Conservation (phyloP, 2,888 invertebrate genomes). For the Polyommatus icarus region DNA sequence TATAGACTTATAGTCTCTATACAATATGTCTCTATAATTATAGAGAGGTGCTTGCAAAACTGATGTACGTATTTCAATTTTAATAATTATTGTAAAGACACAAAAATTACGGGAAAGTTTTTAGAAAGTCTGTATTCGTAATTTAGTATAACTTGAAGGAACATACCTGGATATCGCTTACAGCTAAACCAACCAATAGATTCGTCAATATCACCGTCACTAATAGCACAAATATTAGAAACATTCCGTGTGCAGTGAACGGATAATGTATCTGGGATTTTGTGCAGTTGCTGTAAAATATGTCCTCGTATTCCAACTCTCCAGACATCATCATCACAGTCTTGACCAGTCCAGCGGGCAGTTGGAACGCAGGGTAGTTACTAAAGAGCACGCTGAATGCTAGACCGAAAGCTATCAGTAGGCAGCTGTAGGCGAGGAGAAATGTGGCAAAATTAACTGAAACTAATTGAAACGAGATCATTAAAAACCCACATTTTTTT, state of each 20-base stretch:
- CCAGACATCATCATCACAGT: slow-evolving; percentile 95
- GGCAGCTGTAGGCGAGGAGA: slow-evolving; percentile 88
- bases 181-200: slow-evolving; percentile 90
- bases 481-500: not conserved
- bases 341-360: slow-evolving; percentile 84
- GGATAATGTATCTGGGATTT: slow-evolving; percentile 82
- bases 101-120: no score
- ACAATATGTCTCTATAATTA: no score
- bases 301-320: slow-evolving; percentile 91
- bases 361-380: slow-evolving; percentile 86
- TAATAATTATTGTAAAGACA: no score
- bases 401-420: slow-evolving; percentile 89
- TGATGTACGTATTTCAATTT: no score
- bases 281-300: slow-evolving; percentile 83
- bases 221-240: slow-evolving; percentile 87
- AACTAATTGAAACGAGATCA: slow-evolving; percentile 71
- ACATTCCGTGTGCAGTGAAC: slow-evolving; percentile 87
- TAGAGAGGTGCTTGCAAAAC: not conserved
- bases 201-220: slow-evolving; percentile 92
- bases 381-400: slow-evolving; percentile 91
- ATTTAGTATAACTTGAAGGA: not conserved
- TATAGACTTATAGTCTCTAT: no score
- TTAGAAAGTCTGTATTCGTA: not conserved
- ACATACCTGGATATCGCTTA: slow-evolving; percentile 87
- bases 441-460: slow-evolving; percentile 91